Evolutionary conservation across 2,113 vertebrate species (phyloP).

Genomic region (Phyllostomus discolor): DNA sequence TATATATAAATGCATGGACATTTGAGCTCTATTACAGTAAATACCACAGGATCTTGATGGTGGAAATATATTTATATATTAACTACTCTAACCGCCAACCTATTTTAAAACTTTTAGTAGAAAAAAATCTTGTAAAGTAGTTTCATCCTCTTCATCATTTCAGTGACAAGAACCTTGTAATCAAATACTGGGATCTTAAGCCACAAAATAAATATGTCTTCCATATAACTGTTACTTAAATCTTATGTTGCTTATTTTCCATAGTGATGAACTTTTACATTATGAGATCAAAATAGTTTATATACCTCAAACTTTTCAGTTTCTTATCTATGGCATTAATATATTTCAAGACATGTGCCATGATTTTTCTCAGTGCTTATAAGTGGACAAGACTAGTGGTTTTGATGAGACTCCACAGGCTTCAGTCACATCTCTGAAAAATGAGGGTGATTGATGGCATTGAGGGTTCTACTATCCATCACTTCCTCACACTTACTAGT

Average conservation of each 20-base stretch:
- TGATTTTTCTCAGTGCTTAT: background rate
- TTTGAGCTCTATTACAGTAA: background rate
- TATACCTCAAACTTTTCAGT: background rate
- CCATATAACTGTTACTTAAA: background rate
- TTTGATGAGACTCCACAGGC: background rate
- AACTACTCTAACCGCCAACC: background rate
- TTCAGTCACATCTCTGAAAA: background rate
- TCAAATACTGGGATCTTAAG: background rate
- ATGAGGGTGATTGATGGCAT: background rate
- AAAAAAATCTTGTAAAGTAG: too few species aligned
- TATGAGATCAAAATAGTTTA: background rate
- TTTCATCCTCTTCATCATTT: background rate
- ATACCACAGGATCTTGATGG: background rate
- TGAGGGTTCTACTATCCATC: background rate
- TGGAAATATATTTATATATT: background rate
- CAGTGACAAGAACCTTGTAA: background rate
- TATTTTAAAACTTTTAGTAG: background rate
- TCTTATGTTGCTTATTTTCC: background rate
- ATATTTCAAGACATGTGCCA: background rate
- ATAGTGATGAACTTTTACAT: background rate
- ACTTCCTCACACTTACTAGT: background rate
- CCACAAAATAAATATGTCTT: background rate
- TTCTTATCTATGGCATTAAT: background rate
- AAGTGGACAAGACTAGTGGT: background rate
- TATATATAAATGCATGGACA: background rate